Conservation (phyloP, 1,140 invertebrate genomes). For the silkworm (Bombyx mori) region ASM3026992v2 NC_085116.1:16182001-16182500, state of each 20-base stretch:
- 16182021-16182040: too few species aligned
- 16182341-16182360: slow-evolving; percentile 47
- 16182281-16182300: slow-evolving; percentile 36
- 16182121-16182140: too few species aligned
- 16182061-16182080: too few species aligned
- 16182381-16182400: neutral
- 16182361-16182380: slow-evolving; percentile 37
- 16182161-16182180: too few species aligned
- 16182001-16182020: too few species aligned
- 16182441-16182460: neutral
- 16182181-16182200: neutral
- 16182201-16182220: neutral
- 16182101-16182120: too few species aligned
- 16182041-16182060: too few species aligned
- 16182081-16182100: too few species aligned
- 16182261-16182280: slow-evolving; percentile 24
- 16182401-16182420: neutral
- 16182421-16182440: neutral
- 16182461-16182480: neutral
- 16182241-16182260: too few species aligned
- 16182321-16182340: slow-evolving; percentile 53
- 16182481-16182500: neutral
- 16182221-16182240: neutral
- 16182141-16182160: too few species aligned
- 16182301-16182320: slow-evolving; percentile 56